Evolutionary conservation across 2,888 invertebrate species (phyloP).

Genomic region (Drosophila nr. medialis): DNA sequence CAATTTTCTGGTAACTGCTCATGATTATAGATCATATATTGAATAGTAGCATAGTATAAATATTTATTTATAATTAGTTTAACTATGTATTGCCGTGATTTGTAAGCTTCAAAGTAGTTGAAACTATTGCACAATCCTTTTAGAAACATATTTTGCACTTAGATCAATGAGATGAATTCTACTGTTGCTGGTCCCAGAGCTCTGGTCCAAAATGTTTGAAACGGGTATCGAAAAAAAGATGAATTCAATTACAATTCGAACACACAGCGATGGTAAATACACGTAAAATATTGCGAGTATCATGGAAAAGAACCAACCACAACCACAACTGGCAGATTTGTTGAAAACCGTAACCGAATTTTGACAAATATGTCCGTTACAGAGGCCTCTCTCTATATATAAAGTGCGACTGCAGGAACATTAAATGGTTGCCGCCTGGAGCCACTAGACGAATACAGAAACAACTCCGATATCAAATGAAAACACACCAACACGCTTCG

Average conservation of each 20-base stretch:
- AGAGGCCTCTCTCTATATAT: slow-evolving; percentile 69
- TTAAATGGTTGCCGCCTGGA: slow-evolving; percentile 66
- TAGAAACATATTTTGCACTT: slow-evolving; percentile 19
- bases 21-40: slow-evolving; percentile 4
- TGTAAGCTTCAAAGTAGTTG: slow-evolving; percentile 62
- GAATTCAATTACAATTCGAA: slow-evolving; percentile 35
- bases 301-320: slow-evolving; percentile 20
- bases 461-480: slow-evolving; percentile 21
- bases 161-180: slow-evolving; percentile 42
- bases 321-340: slow-evolving; percentile 55
- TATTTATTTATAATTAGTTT: slow-evolving; percentile 25
- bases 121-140: slow-evolving; percentile 21
- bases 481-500: slow-evolving; percentile 63
- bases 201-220: slow-evolving; percentile 14
- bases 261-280: slow-evolving; percentile 78
- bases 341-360: slow-evolving; percentile 25
- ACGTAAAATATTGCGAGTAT: slow-evolving; percentile 77
- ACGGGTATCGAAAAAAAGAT: slow-evolving; percentile 74
- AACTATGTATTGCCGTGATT: slow-evolving; percentile 43
- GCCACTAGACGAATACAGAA: slow-evolving; percentile 61
- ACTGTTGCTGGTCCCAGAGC: slow-evolving; percentile 56
- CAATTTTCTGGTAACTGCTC: background rate
- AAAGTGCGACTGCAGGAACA: slow-evolving; percentile 57
- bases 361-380: slow-evolving; percentile 66
- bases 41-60: background rate